Base-by-base conservation (phyloP, 2,888 invertebrate species). In the Agonum fuliginosum region DNA sequence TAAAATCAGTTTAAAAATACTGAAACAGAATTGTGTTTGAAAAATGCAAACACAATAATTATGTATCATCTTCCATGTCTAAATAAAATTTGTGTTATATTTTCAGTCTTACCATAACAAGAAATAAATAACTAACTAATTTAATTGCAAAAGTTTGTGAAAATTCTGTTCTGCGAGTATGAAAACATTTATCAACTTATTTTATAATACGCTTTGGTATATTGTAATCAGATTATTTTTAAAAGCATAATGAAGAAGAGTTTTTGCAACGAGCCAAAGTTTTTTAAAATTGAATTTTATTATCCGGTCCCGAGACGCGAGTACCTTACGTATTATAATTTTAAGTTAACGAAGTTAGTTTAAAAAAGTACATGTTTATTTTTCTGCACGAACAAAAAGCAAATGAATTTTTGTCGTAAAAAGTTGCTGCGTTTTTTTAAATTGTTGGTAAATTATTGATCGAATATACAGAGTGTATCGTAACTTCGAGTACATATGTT, bases 171-270 rank as follows among this genome's bases (percentile, higher is more conserved):
- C 37, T 10, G 37, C 10, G 2, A 37, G 37, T 3, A n/a, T 54
- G 10, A 22, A 54, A 54, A 54, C 54, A 24, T 54, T 54, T 24
- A 24, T 24, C 54, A 24, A 65, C 65, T 65, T 65, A 37, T 58
- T 24, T 12, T n/a, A 17, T 65, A 65, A 65, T 65, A 65, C 30
- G 65, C 65, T 65, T 65, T 17, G 65, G 6, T 30, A 65, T 65
- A 65, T 65, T 65, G 37, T 65, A 65, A 65, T 34, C 65, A 65
- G 65, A 65, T 65, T 65, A 65, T 65, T 65, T 65, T 65, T 65
- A 65, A 34, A 65, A 30, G 30, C 65, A 65, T 65, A 65, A 65
- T 65, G 65, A 65, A 65, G 20, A 65, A 30, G 54, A 54, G 17
- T 37, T 65, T 37, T 34, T 19, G 30, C 65, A 65, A 65, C 65